These are phyloP conservation scores for Bovichtus diacanthus DNA, from an alignment of 2,797 vertebrate genomes.

Conservation along the genomic window DNA sequence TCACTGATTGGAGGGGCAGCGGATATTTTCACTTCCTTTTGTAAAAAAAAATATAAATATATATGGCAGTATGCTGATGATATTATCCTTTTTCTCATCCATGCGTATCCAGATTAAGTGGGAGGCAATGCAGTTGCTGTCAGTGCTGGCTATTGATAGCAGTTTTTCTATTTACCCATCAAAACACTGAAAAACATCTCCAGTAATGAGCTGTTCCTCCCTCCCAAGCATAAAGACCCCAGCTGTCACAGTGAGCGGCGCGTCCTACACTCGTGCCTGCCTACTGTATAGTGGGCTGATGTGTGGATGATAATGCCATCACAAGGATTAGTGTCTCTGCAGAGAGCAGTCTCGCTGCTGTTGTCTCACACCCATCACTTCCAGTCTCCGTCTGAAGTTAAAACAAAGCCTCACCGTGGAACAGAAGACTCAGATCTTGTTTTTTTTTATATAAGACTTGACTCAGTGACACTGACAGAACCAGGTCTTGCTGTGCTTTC, in stretches of 20 bases:
- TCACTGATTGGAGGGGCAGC: constrained; percentile 57
- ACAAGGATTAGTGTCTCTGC: constrained; percentile 71
- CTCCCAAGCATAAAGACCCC: constrained; percentile 71
- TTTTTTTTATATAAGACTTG: constrained; percentile 71
- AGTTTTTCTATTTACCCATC: constrained; percentile 77
- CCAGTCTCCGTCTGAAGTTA: constrained; percentile 64
- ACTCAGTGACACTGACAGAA: constrained; percentile 75
- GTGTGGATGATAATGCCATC: constrained; percentile 76
- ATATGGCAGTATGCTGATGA: constrained; percentile 68
- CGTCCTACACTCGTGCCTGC: constrained; percentile 61
- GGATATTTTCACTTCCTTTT: constrained; percentile 59
- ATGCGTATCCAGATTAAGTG: constrained; percentile 75
- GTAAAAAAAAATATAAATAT: constrained; percentile 31
- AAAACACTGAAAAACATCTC: constrained; percentile 73
- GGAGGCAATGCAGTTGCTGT: constrained; percentile 67
- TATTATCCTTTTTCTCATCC: constrained; percentile 74
- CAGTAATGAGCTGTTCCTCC: constrained; percentile 76
- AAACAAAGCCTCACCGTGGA: constrained; percentile 64
- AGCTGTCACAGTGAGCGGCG: constrained; percentile 66
- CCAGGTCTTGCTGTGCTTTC: constrained; percentile 51
- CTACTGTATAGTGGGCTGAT: constrained; percentile 69
- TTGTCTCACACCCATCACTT: constrained; percentile 72
- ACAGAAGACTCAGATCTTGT: constrained; percentile 70
- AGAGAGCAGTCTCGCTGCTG: constrained; percentile 54
- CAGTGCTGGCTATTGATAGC: constrained; percentile 69